Percentiles rank a stretch among this genome's conserved stretches.
phyloP scores from a whole-genome alignment of 2,113 vertebrate species.

The Erythrocercus mccallii region DNA sequence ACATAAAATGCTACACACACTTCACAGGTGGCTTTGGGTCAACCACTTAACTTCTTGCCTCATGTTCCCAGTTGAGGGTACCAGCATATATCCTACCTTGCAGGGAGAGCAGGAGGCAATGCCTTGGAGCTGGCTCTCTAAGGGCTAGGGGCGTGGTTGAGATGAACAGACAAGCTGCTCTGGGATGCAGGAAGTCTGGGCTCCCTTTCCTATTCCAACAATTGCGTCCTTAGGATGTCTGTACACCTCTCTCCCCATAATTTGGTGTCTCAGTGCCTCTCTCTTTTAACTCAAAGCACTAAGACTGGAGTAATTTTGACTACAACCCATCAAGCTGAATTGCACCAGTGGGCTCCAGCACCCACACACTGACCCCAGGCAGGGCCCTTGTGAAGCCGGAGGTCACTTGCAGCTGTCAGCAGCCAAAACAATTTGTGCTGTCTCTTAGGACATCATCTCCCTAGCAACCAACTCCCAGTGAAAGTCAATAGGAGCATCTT shows the following conservation, averaged over 20 bases:
- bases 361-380: background rate
- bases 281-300: background rate
- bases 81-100: rapidly evolving
- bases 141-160: background rate
- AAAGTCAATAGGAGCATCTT: background rate
- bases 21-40: background rate
- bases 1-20: background rate
- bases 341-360: background rate
- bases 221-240: constrained; percentile 32
- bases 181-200: background rate
- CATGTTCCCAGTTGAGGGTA: background rate
- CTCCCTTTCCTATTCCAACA: background rate
- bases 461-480: background rate
- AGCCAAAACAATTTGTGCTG: background rate
- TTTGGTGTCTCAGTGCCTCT: background rate
- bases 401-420: background rate
- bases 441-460: background rate
- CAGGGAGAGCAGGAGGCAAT: background rate
- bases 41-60: background rate
- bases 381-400: background rate
- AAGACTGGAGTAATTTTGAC: background rate
- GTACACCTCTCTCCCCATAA: background rate
- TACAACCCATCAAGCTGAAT: background rate
- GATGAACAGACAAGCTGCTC: background rate
- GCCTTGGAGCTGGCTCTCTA: background rate